Percentiles rank a stretch among this genome's conserved stretches.
Evolutionary conservation across 2,797 vertebrate species (phyloP).

Genomic region (Chaenodraco wilsoni): DNA sequence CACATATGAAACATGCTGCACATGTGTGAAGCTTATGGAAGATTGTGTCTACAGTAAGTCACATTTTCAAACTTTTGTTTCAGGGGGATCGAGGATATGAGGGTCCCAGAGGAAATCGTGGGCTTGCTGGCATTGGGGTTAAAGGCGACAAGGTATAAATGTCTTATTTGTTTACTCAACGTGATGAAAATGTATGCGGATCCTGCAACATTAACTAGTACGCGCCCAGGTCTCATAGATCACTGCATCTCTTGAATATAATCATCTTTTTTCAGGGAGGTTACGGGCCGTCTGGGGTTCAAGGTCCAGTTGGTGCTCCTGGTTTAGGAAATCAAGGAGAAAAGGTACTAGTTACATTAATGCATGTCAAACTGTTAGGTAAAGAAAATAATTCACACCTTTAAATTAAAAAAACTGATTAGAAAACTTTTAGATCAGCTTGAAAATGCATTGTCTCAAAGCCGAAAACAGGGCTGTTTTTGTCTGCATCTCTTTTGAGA

Average conservation of each 20-base stretch:
- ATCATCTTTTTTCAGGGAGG: conserved; percentile 78
- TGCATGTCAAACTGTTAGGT: neutral
- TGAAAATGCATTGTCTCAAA: too few relatives aligned
- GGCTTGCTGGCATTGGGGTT: conserved; percentile 79
- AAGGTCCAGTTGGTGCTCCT: conserved; percentile 82
- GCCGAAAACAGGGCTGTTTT: too few relatives aligned
- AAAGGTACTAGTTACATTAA: conserved; percentile 76
- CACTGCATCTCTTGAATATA: neutral
- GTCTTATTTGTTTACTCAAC: neutral
- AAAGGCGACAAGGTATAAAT: conserved; percentile 89
- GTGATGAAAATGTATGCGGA: neutral
- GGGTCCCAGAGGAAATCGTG: conserved; percentile 81
- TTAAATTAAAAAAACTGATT: too few relatives aligned
- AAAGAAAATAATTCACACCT: too few relatives aligned
- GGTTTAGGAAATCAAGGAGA: conserved; percentile 87
- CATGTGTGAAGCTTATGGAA: neutral
- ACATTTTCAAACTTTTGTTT: conserved; percentile 44
- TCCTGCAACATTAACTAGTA: neutral
- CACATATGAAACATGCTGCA: neutral
- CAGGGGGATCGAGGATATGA: conserved; percentile 88
- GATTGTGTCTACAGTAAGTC: neutral
- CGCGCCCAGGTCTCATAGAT: neutral
- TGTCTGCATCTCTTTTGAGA: too few relatives aligned
- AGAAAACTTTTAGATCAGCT: too few relatives aligned
- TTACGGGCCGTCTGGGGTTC: conserved; percentile 80